A percentile compares a stretch with the other conserved stretches of the same genome.
Evolutionary conservation across 92 coral and sea anemone species (phyloP).

Genomic region (Parazoanthus atlanticus): DNA sequence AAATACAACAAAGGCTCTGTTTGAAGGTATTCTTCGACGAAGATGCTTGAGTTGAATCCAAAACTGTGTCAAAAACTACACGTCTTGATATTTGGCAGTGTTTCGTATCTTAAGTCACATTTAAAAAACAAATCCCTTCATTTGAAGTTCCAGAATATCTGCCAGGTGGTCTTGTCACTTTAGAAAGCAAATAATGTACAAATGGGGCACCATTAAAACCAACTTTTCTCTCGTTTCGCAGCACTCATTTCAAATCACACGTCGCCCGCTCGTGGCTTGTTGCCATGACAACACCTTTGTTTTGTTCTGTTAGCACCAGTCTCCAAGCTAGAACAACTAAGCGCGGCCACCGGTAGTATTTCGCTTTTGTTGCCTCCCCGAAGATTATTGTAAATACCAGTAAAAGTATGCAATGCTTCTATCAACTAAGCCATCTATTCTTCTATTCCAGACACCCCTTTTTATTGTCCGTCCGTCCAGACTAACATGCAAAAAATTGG

Average conservation of each 20-base stretch:
- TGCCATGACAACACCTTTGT: slow-evolving; percentile 74
- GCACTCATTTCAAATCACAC: slow-evolving; percentile 59
- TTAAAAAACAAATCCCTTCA: not conserved
- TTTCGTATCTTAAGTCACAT: not conserved
- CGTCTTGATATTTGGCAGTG: not conserved
- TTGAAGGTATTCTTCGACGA: not conserved
- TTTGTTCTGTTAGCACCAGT: slow-evolving; percentile 70
- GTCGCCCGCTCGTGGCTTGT: slow-evolving; percentile 69
- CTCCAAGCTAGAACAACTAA: not conserved
- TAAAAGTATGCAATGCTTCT: too few species aligned
- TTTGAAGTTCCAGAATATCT: not conserved
- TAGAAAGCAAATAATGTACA: slow-evolving; percentile 19
- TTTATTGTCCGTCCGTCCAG: too few species aligned
- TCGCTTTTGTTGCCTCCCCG: too few species aligned
- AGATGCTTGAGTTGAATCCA: not conserved
- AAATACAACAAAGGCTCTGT: not conserved
- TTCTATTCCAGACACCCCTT: too few species aligned
- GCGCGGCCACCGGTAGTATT: not conserved
- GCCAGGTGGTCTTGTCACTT: slow-evolving; percentile 1
- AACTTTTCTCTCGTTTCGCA: slow-evolving; percentile 62
- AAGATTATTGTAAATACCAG: too few species aligned
- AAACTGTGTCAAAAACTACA: not conserved
- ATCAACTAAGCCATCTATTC: too few species aligned
- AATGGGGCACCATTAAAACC: slow-evolving; percentile 33
- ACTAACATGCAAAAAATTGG: too few species aligned